Evolutionary conservation across 2,797 vertebrate species (phyloP).

Genomic region (Cacajao melanocephalus): DNA sequence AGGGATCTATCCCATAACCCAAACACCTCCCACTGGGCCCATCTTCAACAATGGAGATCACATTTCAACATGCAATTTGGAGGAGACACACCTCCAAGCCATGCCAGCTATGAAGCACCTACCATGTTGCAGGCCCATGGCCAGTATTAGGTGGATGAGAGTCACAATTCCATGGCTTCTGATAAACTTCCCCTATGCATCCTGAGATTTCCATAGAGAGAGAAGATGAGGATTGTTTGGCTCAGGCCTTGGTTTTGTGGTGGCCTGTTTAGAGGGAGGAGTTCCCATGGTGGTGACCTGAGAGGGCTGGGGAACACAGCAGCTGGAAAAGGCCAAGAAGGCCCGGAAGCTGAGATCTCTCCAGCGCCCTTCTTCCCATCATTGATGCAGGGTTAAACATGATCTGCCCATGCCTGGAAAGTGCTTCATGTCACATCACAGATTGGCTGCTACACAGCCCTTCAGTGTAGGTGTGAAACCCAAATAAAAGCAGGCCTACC

Average conservation of each 20-base stretch:
- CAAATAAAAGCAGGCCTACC: accelerated
- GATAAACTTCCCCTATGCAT: neutral
- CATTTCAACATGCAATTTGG: neutral
- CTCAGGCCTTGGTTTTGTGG: neutral
- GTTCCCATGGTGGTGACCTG: neutral
- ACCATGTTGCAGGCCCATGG: accelerated
- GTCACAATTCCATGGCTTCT: neutral
- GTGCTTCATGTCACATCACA: neutral
- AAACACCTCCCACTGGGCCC: neutral
- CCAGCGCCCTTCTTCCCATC: neutral
- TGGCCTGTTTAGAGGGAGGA: neutral
- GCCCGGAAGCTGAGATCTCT: neutral
- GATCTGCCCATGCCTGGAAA: neutral
- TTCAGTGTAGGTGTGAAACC: neutral
- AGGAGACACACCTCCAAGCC: neutral
- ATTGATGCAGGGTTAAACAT: accelerated
- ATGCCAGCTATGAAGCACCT: neutral
- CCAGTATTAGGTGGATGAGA: neutral
- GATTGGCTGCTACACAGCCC: neutral
- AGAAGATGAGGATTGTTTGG: neutral
- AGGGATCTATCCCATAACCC: neutral
- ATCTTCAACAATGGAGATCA: neutral
- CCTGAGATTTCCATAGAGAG: neutral
- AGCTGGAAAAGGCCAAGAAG: neutral
- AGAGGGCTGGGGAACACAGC: neutral